Base-by-base conservation (phyloP, 1,140 invertebrate species). In the Cheumatopsyche charites region DNA sequence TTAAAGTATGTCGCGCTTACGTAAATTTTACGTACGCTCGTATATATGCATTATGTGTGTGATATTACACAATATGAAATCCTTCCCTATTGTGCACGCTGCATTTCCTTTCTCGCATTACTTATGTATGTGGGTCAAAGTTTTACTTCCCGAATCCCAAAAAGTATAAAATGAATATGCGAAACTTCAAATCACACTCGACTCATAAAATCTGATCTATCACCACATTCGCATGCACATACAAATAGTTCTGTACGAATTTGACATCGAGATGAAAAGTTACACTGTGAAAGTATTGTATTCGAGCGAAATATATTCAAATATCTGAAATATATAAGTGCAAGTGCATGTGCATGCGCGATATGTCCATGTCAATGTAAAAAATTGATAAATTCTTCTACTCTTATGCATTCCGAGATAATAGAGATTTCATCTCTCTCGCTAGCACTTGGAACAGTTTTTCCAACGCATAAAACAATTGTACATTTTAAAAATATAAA, bases 11-110 rank as follows among this genome's bases (percentile, higher is more conserved):
- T 25, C 17, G 21, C 25, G 13, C n/a, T 21, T 26, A 58, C 13
- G 55, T 3, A 47, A 47, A 13, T n/a, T 47, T 47, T 12, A 47
- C 23, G 55, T 58, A 36, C 29, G 9, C 29, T 3, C n/a, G 19
- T 52, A 23, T 58, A 23, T 52, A 58, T 58, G 21, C 23, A 58
- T 23, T 21, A 58, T 58, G 55, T 58, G 55, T 58, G 55, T 58
- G 55, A 58, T 58, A 58, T 58, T 25, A 58, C 55, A 58, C 55
- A 58, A 58, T 58, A 26, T 23, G 55, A 58, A 58, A 58, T 58
- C 9, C 49, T 26, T 19, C 23, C 13, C 15, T 58, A 25, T 58
- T 58, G 55, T 58, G 55, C 55, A 58, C 55, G 55, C 55, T 58
- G 55, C 23, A 58, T 26, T 58, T 58, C 55, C 55, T 26, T 58